These are phyloP conservation scores for Graptemys geographica DNA, from an alignment of 2,797 vertebrate genomes.

Conservation along the genomic window DNA sequence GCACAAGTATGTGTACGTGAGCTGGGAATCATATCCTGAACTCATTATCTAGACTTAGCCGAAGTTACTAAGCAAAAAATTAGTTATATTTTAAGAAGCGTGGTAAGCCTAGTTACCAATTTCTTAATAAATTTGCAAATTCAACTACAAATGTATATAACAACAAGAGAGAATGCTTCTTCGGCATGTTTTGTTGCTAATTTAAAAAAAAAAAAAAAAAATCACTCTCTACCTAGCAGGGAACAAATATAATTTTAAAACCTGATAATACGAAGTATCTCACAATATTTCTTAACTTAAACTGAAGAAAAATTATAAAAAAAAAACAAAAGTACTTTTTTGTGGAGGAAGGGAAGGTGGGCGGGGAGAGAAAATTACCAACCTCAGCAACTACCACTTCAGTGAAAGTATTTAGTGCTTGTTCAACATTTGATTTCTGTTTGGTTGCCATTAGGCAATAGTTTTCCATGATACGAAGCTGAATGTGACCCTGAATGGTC, in stretches of 20 bases:
- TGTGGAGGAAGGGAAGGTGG: background rate
- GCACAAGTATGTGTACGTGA: background rate
- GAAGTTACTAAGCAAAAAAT: background rate
- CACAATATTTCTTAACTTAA: background rate
- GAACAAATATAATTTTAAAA: background rate
- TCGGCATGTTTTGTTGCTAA: background rate
- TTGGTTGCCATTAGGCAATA: constrained; percentile 95
- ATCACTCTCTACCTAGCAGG: background rate
- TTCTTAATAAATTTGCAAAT: background rate
- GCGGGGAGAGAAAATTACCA: constrained; percentile 65
- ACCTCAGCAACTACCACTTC: constrained; percentile 95
- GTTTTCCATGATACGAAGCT: constrained; percentile 94
- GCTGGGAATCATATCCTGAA: background rate
- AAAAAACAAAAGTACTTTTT: background rate
- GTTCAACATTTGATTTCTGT: constrained; percentile 93
- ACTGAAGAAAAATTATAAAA: background rate
- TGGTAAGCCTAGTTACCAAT: background rate
- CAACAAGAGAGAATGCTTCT: background rate
- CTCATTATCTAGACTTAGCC: background rate
- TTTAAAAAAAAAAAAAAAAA: background rate
- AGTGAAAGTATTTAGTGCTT: constrained; percentile 91
- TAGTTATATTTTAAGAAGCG: background rate
- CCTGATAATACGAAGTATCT: fast-evolving
- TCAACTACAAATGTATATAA: background rate
- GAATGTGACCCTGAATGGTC: constrained; percentile 89